Conservation (phyloP, 1,140 invertebrate species). For the Heliconius nattereri region DNA sequence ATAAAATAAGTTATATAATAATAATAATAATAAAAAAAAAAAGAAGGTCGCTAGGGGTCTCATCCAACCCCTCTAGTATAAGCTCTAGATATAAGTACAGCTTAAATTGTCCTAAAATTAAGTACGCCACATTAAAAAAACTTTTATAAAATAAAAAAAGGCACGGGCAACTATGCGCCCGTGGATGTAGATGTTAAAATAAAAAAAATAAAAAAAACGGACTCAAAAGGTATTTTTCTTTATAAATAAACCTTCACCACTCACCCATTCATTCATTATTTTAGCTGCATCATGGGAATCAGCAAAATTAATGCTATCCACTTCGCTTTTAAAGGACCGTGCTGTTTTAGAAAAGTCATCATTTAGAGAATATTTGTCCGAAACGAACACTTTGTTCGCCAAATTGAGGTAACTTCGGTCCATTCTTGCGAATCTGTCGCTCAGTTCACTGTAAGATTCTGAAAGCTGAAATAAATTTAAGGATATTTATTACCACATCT, state of each 20-base stretch:
- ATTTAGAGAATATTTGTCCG: constrained; percentile 35
- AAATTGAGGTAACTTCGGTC: constrained; percentile 45
- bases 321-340: constrained; percentile 40
- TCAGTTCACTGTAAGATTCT: constrained; percentile 40
- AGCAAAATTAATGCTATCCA: constrained; percentile 44
- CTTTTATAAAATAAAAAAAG: too few species aligned
- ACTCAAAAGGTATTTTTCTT: too few species aligned
- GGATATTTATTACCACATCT: not conserved
- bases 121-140: too few species aligned
- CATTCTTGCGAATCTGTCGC: constrained; percentile 37
- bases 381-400: constrained; percentile 50
- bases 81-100: too few species aligned
- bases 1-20: too few species aligned
- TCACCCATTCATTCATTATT: constrained; percentile 53
- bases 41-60: too few species aligned
- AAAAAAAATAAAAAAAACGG: too few species aligned
- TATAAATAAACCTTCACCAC: not conserved
- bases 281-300: constrained; percentile 34
- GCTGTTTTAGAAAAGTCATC: constrained; percentile 37
- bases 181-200: too few species aligned
- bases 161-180: too few species aligned
- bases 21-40: too few species aligned
- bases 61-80: too few species aligned
- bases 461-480: constrained; percentile 28
- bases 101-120: too few species aligned